phyloP scores from a whole-genome alignment of 2,888 invertebrate species.

The Phalangium opilio region DNA sequence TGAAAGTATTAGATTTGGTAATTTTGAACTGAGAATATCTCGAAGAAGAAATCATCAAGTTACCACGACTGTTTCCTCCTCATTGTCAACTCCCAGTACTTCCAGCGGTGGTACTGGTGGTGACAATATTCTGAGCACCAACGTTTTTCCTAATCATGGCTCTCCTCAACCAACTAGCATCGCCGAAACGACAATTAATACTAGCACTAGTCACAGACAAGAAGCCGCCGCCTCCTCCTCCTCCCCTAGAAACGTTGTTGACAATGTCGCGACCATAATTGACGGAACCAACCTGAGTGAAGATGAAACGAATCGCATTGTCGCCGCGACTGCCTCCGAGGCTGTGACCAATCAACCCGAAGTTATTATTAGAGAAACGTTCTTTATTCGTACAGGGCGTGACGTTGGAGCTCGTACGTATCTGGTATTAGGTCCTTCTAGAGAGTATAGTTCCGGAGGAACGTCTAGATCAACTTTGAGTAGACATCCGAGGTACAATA shows the following conservation, averaged over 20 bases:
- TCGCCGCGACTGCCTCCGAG: background rate
- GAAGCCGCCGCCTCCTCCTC: no score
- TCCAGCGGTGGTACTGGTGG: no score
- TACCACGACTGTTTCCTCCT: background rate
- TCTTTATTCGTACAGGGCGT: constrained; percentile 6
- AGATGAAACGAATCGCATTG: no score
- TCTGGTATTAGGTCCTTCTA: constrained; percentile 4
- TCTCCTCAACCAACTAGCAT: no score
- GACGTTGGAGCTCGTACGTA: constrained; percentile 4
- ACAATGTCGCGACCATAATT: background rate
- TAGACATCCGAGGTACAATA: no score
- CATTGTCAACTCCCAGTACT: no score
- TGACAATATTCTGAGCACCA: no score
- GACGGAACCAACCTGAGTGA: no score
- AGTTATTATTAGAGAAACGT: background rate
- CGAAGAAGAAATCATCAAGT: background rate
- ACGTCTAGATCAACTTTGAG: constrained; percentile 12
- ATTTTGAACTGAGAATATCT: constrained; percentile 5
- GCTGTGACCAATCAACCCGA: background rate
- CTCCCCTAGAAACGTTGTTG: background rate
- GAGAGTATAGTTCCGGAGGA: constrained; percentile 31
- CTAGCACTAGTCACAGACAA: no score
- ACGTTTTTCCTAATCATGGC: no score
- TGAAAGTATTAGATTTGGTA: constrained; percentile 2
- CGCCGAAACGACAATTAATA: no score